Evolutionary conservation across 2,113 vertebrate species (phyloP), one percentile per base, ranked within the genome.

Genomic region (Capreolus pygargus): DNA sequence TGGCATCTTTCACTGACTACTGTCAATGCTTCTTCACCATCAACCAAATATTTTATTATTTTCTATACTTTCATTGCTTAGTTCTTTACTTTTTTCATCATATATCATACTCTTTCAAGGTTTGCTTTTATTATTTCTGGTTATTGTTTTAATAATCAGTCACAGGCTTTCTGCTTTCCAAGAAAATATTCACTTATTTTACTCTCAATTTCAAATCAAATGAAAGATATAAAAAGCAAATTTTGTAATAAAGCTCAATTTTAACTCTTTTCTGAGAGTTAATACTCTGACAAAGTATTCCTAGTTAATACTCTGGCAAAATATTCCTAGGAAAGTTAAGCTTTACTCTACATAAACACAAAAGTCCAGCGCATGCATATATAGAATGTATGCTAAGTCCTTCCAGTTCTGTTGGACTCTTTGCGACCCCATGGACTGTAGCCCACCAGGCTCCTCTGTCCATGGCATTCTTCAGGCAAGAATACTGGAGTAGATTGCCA

Each of bases 331-430:
- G 88, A 90, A 55, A 11, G n/a, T 33, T 76, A 81, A 52, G 3
- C 8, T 79, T 89, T 94, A 33, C 27, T 96, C 5, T 81, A 84
- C 82, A 60, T 89, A 94, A 81, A 70, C n/a, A 2, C 7, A 58
- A 61, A 30, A 57, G 15, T 52, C 6, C 14, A 84, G 16, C 19
- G 43, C 12, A 45, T 45, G 6, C 3, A 70, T 45, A 52, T n/a
- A 47, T 0, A 78, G 57, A 86, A 85, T 30, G 21, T 27, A 4
- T 76, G 70, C 7, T 27, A 76, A 43, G 70, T 76, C 39, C 6
- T 43, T 76, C 23, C 23, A 43, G 23, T 15, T 3, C 0, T 43
- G 3, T 15, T 1, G 0, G 23, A 43, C 39, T 27, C 23, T 43
- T 7, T 27, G 70, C 1, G 0, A 76, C 39, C 39, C 36, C 39